A percentile compares a stretch with the other conserved stretches of the same genome.
Evolutionary conservation across 2,888 invertebrate species (phyloP).

Genomic region (Hipparchia sbordonii): DNA sequence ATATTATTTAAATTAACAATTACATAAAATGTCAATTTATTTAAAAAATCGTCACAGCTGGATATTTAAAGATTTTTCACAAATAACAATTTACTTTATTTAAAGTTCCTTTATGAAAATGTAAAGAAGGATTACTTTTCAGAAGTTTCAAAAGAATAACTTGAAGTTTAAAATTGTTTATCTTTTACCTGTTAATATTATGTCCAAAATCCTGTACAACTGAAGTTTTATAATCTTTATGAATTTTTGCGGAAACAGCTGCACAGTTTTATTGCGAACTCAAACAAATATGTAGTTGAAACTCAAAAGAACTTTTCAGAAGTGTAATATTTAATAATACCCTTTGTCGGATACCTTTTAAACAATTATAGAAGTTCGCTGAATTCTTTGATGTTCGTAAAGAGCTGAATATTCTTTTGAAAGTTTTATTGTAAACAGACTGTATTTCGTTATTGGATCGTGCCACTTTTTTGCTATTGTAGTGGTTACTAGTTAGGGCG

Average conservation of each 20-base stretch:
- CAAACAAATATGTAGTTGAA: constrained; percentile 43
- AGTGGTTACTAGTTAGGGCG: not conserved
- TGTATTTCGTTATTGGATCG: constrained; percentile 41
- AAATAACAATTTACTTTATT: too few relatives aligned
- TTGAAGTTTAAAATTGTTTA: not conserved
- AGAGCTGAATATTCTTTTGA: constrained; percentile 47
- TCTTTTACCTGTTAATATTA: not conserved
- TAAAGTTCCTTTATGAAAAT: too few relatives aligned
- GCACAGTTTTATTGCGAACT: constrained; percentile 42
- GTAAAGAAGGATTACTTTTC: too few relatives aligned
- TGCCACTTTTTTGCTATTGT: constrained; percentile 29
- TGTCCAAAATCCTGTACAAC: not conserved
- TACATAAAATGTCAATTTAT: too few relatives aligned
- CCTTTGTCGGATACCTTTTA: constrained; percentile 52
- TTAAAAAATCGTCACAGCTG: too few relatives aligned
- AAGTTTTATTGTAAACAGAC: constrained; percentile 45
- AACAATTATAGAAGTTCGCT: constrained; percentile 44
- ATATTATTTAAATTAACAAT: too few relatives aligned
- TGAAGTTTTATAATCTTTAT: constrained; percentile 36
- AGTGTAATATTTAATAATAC: constrained; percentile 34
- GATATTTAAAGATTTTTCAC: too few relatives aligned
- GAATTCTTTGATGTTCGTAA: constrained; percentile 49
- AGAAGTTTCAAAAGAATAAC: not conserved
- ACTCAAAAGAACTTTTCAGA: constrained; percentile 29
- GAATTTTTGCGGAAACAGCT: constrained; percentile 45